phyloP scores from a whole-genome alignment of 2,113 vertebrate species.

The Pollachius pollachius region DNA sequence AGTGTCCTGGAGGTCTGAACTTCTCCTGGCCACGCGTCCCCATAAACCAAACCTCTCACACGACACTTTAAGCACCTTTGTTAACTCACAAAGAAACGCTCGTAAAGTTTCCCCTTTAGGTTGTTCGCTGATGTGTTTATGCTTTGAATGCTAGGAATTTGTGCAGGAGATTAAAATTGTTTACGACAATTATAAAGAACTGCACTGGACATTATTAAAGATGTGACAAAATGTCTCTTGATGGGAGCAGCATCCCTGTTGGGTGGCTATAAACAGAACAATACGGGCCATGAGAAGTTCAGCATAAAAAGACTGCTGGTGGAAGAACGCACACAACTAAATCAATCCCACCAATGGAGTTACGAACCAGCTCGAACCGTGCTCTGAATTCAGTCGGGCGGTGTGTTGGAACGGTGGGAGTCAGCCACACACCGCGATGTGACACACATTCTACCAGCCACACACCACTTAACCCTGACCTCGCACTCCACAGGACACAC shows the following conservation, averaged over 20 bases:
- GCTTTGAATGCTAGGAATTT: background rate
- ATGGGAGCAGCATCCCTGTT: too few species aligned
- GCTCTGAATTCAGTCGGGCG: too few species aligned
- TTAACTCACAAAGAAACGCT: background rate
- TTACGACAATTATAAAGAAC: background rate
- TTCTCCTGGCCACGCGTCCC: too few species aligned
- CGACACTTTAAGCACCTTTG: background rate
- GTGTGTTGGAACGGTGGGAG: background rate
- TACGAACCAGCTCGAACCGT: too few species aligned
- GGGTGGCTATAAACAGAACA: too few species aligned
- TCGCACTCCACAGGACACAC: slow-evolving; percentile 3
- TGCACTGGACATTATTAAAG: too few species aligned
- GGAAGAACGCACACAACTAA: too few species aligned
- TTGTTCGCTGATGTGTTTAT: background rate
- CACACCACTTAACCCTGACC: slow-evolving; percentile 69
- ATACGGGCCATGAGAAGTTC: too few species aligned
- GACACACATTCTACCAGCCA: slow-evolving; percentile 55
- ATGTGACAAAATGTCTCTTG: too few species aligned
- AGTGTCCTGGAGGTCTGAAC: too few species aligned
- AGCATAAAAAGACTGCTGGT: too few species aligned
- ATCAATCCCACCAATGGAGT: too few species aligned
- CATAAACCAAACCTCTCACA: slow-evolving; percentile 15
- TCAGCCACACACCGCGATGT: slow-evolving; percentile 50
- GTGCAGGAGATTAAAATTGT: background rate
- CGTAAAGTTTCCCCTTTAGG: background rate